Conservation (phyloP, 2,888 invertebrate genomes). For the Ophioninae sp. region DNA sequence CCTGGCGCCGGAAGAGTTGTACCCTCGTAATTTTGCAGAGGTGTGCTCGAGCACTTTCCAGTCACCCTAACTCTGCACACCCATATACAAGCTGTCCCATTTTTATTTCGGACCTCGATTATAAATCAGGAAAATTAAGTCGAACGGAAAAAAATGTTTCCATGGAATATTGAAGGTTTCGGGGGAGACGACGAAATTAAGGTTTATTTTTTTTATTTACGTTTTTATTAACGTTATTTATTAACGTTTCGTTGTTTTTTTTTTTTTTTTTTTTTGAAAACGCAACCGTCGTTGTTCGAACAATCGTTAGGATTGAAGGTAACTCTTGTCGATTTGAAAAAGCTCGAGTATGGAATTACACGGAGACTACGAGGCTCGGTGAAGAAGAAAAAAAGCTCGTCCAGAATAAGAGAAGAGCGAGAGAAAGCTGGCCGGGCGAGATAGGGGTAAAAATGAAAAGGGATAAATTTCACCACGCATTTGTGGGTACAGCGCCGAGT, state of each 20-base stretch:
- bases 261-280: not conserved
- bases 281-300: not conserved
- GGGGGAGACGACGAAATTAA: not conserved
- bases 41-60: constrained; percentile 20
- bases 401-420: constrained; percentile 59
- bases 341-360: not conserved
- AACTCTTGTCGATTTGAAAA: not conserved
- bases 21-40: constrained; percentile 46
- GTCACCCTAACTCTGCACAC: not conserved
- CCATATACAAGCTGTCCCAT: constrained; percentile 3
- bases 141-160: not conserved
- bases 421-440: constrained; percentile 55
- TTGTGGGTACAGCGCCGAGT: constrained; percentile 32
- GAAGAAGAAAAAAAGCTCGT: constrained; percentile 45
- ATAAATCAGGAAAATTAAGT: not conserved
- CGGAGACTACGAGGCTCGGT: constrained; percentile 17
- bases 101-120: not conserved
- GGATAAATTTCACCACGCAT: constrained; percentile 40
- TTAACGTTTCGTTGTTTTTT: too few species aligned
- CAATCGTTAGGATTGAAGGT: not conserved
- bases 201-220: not conserved
- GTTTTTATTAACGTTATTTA: too few species aligned
- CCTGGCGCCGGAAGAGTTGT: constrained; percentile 28
- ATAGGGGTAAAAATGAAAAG: constrained; percentile 32
- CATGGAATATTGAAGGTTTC: not conserved